Conservation (phyloP, 2,113 vertebrate genomes). For the Proteles cristata region DNA sequence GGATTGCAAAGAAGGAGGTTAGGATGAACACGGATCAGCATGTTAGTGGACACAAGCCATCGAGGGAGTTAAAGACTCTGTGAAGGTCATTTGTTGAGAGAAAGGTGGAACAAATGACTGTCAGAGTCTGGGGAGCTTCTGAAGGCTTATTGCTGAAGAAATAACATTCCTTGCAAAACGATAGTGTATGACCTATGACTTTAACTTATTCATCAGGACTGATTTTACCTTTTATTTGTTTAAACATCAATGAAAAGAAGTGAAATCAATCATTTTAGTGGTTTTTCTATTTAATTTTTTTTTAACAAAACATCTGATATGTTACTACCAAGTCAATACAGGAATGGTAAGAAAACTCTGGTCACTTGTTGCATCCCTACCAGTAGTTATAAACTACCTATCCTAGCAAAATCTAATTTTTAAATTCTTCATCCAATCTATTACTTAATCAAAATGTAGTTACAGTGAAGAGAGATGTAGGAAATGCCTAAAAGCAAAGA, state of each 20-base stretch:
- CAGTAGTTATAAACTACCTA: background rate
- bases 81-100: background rate
- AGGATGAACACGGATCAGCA: background rate
- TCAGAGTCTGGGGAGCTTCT: background rate
- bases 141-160: background rate
- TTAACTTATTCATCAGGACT: conserved; percentile 9
- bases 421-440: conserved; percentile 17
- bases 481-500: background rate
- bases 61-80: background rate
- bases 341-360: background rate
- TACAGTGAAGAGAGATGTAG: background rate
- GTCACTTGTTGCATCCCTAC: background rate
- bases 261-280: background rate
- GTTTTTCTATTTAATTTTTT: background rate
- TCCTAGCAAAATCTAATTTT: conserved; percentile 30
- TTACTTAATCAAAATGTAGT: conserved; percentile 10
- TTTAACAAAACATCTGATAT: conserved; percentile 1
- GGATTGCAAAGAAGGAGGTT: background rate
- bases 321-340: background rate
- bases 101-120: background rate
- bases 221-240: background rate
- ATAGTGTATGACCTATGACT: background rate
- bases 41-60: background rate
- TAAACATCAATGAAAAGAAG: conserved; percentile 15
- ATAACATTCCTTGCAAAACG: background rate